Base-by-base conservation (phyloP, 2,113 vertebrate genomes). In the Theristicus caerulescens region DNA sequence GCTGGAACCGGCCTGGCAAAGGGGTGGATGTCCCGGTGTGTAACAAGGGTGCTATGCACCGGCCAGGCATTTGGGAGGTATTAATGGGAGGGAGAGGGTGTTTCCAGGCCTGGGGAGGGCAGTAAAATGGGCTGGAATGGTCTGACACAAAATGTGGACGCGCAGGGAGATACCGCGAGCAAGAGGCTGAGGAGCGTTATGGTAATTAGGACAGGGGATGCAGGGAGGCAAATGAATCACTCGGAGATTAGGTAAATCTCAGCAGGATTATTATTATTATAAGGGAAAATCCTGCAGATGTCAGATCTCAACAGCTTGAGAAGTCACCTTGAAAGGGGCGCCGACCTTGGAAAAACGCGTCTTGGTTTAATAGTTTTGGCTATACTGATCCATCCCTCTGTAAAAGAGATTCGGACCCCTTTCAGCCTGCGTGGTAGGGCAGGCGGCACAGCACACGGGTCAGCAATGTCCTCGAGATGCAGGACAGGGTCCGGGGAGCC, bases 271-370 rank as follows among this genome's bases (percentile, higher is more conserved):
- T 81, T 64, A 44, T 78, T 82, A 62, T 79, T 65, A 16, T 9
- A 72, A 57, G 74, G 65, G 93, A 73, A 94, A 94, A 96, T 93
- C 93, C 93, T 91, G 59, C 86, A 58, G 87, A 82, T 91, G 87
- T 25, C 88, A 79, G 64, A 67, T 66, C 84, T 93, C 87, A 78
- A 9, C 83, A 65, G 90, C 90, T 73, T 88, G 64, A 77, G 74
- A 20, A 94, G 74, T 91, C 93, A 85, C 90, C 93, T 93, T 93
- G 70, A 54, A 32, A 73, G 58, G 65, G 80, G 61, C 87, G 18
- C 24, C 8, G 69, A 67, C 73, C 72, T 42, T 55, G 46, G 81
- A 7, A 24, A 31, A 59, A 55, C 4, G 13, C 20, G 3, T 38
- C 44, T 55, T 32, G 61, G 9, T 71, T 86, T 31, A 42, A 15